Base-by-base conservation (phyloP, 2,113 vertebrate species). In the Himantopus leucocephalus region DNA sequence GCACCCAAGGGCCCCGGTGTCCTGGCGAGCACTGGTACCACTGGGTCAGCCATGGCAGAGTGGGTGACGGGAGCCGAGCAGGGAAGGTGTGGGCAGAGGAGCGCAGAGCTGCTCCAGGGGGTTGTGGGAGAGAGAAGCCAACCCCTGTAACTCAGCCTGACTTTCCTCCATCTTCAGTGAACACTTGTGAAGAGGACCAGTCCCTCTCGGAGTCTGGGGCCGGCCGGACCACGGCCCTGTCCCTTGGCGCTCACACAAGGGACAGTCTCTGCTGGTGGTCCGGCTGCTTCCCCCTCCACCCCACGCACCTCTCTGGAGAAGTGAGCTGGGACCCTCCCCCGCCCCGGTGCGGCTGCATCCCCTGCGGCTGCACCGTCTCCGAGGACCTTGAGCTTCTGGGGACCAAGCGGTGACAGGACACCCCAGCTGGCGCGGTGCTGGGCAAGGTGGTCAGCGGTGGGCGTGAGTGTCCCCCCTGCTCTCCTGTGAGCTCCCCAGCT, bases 181-280 rank as follows among this genome's bases (percentile, higher is more conserved):
- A 41, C 97, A 97, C 73, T 72, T 97, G 81, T 97, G 92, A 97
- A 84, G 84, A 74, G 64, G 94, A 86, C 48, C 85, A 71, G 41
- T 60, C 58, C 41, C 5, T 70, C 29, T 32, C 3, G 11, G 45
- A 53, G 50, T 66, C 55, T 0, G 0, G 48, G 72, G 75, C 62
- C 14, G 6, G 59, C 95, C 23, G 72, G 75, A 76, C 91, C 92
- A 35, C 5, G 4, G n/a, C 74, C 32, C 91, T 92, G 88, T 92
- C 73, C 87, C 92, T 94, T 96, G 85, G 59, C 41, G 50, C 79
- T 86, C 79, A 35, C 10, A 1, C 86, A 34, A 80, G 91, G 79
- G 68, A 88, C 91, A 71, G 92, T 63, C 62, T 68, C 23, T 53
- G 75, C 58, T 47, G 47, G 35, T 63, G 64, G 22, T 87, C 88